Percentiles rank a stretch among this genome's conserved stretches.
These are phyloP conservation scores for Ptychodera flava DNA, from an alignment of 35 echinoderm and acorn worm genomes.

Conservation along the genomic window DNA sequence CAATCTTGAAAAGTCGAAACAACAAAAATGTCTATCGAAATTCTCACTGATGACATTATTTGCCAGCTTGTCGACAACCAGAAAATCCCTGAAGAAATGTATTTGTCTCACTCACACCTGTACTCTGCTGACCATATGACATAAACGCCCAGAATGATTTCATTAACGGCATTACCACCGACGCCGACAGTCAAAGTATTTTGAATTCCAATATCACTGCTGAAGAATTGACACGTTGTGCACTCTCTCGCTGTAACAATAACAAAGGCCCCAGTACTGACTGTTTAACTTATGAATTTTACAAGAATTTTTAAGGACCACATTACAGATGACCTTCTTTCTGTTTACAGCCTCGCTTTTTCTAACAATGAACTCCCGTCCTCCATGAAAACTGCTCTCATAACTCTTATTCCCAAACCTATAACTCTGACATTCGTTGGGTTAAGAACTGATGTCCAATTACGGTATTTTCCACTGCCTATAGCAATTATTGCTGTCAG, in stretches of 20 bases:
- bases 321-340: neutral
- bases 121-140: neutral
- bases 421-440: neutral
- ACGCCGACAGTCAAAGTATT: neutral
- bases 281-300: too few relatives aligned
- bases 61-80: neutral
- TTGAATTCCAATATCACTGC: too few relatives aligned
- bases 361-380: neutral
- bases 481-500: too few relatives aligned
- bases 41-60: neutral
- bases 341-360: neutral
- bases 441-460: slow-evolving; percentile 19
- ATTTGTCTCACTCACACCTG: neutral
- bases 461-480: too few relatives aligned
- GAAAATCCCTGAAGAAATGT: neutral
- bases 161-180: neutral
- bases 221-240: too few relatives aligned
- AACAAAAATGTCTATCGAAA: slow-evolving; percentile 15
- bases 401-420: neutral
- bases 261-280: too few relatives aligned
- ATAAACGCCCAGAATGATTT: neutral
- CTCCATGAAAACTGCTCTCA: neutral
- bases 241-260: too few relatives aligned
- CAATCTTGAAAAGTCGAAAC: slow-evolving; percentile 14
- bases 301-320: neutral